phyloP scores from a whole-genome alignment of 2,797 vertebrate species.

The Coendou prehensilis region DNA sequence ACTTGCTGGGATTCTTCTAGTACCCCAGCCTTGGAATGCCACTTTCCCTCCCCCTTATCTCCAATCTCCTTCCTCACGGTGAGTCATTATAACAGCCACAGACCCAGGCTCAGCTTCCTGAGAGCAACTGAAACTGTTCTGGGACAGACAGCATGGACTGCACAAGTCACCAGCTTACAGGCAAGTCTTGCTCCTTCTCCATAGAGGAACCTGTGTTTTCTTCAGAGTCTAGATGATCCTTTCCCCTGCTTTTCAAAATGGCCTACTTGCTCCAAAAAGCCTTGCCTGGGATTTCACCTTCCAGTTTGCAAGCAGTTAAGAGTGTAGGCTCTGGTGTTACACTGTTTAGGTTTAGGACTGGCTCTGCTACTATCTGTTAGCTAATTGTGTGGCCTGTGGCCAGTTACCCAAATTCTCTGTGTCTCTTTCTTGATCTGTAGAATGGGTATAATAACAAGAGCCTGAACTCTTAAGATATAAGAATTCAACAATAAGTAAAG shows the following conservation, averaged over 20 bases:
- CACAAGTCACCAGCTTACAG: neutral
- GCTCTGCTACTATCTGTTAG: neutral
- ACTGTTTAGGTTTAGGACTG: slow-evolving; percentile 11
- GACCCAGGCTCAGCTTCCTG: neutral
- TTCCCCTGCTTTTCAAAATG: neutral
- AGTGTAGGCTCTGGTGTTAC: slow-evolving; percentile 6
- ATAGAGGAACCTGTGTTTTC: neutral
- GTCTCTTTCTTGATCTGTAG: slow-evolving; percentile 36
- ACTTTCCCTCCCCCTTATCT: slow-evolving; percentile 41
- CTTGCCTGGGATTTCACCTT: slow-evolving; percentile 40
- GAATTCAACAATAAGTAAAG: slow-evolving; percentile 14
- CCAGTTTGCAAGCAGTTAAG: slow-evolving; percentile 23
- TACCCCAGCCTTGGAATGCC: neutral
- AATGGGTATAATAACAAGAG: neutral
- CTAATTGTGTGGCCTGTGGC: slow-evolving; percentile 4
- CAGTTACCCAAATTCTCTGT: neutral
- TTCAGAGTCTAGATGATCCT: slow-evolving; percentile 11
- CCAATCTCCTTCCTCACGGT: slow-evolving; percentile 11
- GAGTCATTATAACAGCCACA: slow-evolving; percentile 47
- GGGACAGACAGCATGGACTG: neutral
- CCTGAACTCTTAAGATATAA: slow-evolving; percentile 12
- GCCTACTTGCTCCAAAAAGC: neutral
- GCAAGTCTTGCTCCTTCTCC: neutral
- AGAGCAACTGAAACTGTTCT: slow-evolving; percentile 18
- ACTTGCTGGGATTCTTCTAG: neutral